Base-by-base conservation (phyloP, 2,113 vertebrate species). In the Calidris pugnax region DNA sequence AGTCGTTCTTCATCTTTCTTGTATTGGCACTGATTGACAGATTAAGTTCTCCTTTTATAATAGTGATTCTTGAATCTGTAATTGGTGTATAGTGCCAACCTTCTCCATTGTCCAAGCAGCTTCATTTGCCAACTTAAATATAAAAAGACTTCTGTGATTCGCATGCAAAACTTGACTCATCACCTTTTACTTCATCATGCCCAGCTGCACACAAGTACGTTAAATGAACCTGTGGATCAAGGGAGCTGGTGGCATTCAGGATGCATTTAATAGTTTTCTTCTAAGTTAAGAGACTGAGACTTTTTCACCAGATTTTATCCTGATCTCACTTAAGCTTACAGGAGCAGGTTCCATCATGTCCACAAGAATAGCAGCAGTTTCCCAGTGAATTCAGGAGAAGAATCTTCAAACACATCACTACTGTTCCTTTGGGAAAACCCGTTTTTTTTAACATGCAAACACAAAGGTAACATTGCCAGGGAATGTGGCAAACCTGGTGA, bases 171-270 rank as follows among this genome's bases (percentile, higher is more conserved):
- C 26, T 75, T 90, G 26, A 21, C 17, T 66, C 6, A 43, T 32
- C 63, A 43, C 63, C 27, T 43, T 66, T 43, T 22, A 43, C 20
- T 15, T 43, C 63, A 32, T 66, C 39, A 41, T 66, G 27, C 62
- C 57, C 51, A 66, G 39, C 28, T 93, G 37, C 51, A 60, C 32
- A 10, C 0, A 0, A 23, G 8, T 33, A 4, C 2, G 1, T 69
- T 56, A 51, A 55, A 60, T 41, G 12, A 91, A 77, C 47, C 50
- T 3, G 0, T 26, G 43, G 18, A 75, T 60, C 21, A 60, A 63
- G 48, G 4, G 1, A 56, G 26, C 47, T 85, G 64, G 28, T 57
- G 43, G 33, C 60, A 60, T 85, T 82, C 62, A 56, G 48, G 48
- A 47, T 79, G 30, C 6, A 14, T 59, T 79, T 92, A 12, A 22